Evolutionary conservation across 2,113 vertebrate species (phyloP), one percentile per base, ranked within the genome.

Genomic region (Xenus cinereus): DNA sequence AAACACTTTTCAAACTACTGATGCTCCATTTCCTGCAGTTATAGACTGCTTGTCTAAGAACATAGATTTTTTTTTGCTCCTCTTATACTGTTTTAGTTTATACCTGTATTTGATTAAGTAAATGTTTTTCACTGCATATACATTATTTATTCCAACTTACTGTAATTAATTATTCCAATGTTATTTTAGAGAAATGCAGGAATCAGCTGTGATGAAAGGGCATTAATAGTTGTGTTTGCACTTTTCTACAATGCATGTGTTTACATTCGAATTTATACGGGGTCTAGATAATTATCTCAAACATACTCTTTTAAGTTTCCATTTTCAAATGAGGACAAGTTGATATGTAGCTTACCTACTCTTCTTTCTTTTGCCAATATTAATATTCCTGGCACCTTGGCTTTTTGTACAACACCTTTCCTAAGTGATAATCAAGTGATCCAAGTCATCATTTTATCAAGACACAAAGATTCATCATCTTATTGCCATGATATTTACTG

Each of bases 391-490:
- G 5, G 22, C 9, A 63, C 35, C 41, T 22, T 68, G 56, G 21
- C 9, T 78, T 64, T 62, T 78, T 60, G 23, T 30, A 64, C 19
- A 20, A 46, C 2, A 6, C 10, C 35, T 92, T 96, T 91, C 43
- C 41, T 89, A 91, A 53, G 30, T 56, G 69, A 91, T 94, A 93
- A 93, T 87, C 69, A 76, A 87, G 76, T 53, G 71, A 96, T 60
- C 56, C 74, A 89, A 89, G 87, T 60, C 66, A 91, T 87, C 73
- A 75, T 64, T 96, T 77, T 72, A 56, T 51, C 35, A 80, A 95
- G 91, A 89, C 93, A 94, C 59, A 79, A 89, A 92, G 84, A 95
- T 94, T 84, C 73, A 95, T 96, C 87, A 91, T 87, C n/a, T 82
- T 93, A 79, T 89, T 94, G 77, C 71, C 71, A 39, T 94, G 80